Evolutionary conservation across 2,797 vertebrate genomes (phyloP), one percentile per base, ranked within the genome.

Genomic region (Danio tinwini): DNA sequence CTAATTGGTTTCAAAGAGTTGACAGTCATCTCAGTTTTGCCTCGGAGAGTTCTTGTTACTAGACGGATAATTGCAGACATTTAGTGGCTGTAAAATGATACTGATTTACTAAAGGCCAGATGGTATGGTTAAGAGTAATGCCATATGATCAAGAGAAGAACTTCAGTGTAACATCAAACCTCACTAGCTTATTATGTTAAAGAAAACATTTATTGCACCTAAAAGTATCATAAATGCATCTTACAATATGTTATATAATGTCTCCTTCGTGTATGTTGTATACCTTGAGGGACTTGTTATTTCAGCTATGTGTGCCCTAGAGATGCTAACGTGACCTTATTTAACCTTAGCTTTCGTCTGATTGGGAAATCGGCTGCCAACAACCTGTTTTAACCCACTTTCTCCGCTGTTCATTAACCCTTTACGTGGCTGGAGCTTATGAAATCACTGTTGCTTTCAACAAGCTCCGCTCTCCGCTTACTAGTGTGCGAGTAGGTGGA

Each of bases 1-100:
- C 85, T 86, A 81, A 84, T 64, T 84, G 59, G 79, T 80, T 47
- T 64, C 2, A 29, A 58, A 69, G 55, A 19, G 52, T 50, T 19
- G 42, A 64, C 19, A 56, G 61, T 64, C 81, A 83, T 78, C 65
- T 72, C 55, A 42, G 56, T 16, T 73, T 55, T 83, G 74, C 85
- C 72, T 81, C 19, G 1, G 4, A 73, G 7, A 21, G 16, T 64
- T 80, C 64, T 42, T 19, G 39, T 80, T 72, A 39, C 50, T 29
- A 71, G 40, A 64, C 56, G 29, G 47, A 63, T 45, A 44, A 59
- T 8, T 49, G 56, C 6, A 44, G 2, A 44, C 56, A 61, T 63
- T 70, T 37, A 63, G 19, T 53, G 19, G 47, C 12, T 7, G 58
- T 63, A 72, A 79, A 79, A 64, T 17, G 39, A 63, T 61, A 63